A percentile compares a stretch with the other conserved stretches of the same genome.
These are phyloP conservation scores for Ceratitis capitata DNA, from an alignment of 1,140 invertebrate genomes.

Conservation along the genomic window DNA sequence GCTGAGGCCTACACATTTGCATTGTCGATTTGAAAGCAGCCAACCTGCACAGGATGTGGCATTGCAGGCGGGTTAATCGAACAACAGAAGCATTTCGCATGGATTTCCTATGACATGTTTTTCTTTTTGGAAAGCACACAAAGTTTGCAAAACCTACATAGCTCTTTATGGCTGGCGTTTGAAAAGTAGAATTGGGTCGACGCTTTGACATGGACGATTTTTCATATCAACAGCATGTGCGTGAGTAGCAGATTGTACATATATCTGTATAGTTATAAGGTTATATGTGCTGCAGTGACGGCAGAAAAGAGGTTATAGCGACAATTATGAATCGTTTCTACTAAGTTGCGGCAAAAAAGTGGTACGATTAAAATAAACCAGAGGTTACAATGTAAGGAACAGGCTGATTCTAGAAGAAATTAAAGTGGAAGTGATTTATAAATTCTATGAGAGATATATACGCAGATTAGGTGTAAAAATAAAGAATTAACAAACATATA, in stretches of 20 bases:
- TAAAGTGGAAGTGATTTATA: background rate
- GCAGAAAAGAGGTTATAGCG: background rate
- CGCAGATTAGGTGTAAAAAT: too few species aligned
- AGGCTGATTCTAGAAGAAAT: background rate
- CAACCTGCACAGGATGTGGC: background rate
- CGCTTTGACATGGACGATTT: background rate
- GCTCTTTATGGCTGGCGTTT: background rate
- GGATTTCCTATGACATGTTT: background rate
- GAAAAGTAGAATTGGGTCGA: constrained; percentile 15
- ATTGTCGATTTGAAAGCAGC: background rate
- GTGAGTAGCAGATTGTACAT: background rate
- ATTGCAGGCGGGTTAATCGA: background rate
- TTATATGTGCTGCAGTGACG: background rate
- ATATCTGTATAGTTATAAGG: background rate
- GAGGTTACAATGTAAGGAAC: background rate
- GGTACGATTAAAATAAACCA: background rate
- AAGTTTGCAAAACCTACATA: constrained; percentile 3
- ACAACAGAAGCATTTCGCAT: background rate
- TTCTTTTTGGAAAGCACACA: background rate
- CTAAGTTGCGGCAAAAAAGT: background rate
- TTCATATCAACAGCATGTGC: background rate
- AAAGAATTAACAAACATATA: background rate
- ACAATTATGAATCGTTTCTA: background rate
- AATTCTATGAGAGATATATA: background rate
- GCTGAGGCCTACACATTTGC: background rate